Evolutionary conservation across 2,797 vertebrate genomes (phyloP).

Genomic region (Gadopsis bispinosus): DNA sequence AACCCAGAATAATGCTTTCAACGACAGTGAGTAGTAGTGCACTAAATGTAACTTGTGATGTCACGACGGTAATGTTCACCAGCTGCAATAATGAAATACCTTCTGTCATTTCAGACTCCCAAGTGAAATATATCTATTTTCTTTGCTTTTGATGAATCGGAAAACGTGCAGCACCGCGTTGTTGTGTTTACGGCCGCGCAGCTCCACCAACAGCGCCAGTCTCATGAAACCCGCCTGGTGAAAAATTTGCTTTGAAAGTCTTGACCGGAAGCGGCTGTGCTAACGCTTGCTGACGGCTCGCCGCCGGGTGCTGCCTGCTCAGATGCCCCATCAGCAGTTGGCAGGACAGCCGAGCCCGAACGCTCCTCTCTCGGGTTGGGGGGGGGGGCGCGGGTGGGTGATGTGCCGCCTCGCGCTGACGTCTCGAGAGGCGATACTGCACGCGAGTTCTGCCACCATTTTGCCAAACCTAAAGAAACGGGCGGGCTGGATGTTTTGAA

Average conservation of each 20-base stretch:
- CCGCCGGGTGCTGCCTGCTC: no score
- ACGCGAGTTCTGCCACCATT: no score
- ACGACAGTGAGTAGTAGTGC: no score
- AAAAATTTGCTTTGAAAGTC: conserved; percentile 45
- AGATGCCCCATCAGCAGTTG: conserved; percentile 60
- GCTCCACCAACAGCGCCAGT: no score
- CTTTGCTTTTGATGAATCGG: neutral
- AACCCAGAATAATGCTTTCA: neutral
- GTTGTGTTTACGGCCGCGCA: no score
- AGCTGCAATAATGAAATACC: neutral
- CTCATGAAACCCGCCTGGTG: no score
- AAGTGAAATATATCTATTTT: neutral
- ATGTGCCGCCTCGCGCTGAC: conserved; percentile 38
- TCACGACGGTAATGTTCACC: neutral
- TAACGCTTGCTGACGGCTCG: no score
- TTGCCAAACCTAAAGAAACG: neutral
- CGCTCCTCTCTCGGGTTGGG: conserved; percentile 44
- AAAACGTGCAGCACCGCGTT: no score
- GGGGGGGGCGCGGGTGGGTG: no score
- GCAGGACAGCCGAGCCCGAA: conserved; percentile 65
- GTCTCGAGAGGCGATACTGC: conserved; percentile 9
- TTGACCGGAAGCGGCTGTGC: accelerated
- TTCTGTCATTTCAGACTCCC: neutral
- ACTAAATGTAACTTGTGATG: neutral
- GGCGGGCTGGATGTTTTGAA: accelerated